Evolutionary conservation across 2,113 vertebrate species (phyloP).

Genomic region (Crotalus viridis): DNA sequence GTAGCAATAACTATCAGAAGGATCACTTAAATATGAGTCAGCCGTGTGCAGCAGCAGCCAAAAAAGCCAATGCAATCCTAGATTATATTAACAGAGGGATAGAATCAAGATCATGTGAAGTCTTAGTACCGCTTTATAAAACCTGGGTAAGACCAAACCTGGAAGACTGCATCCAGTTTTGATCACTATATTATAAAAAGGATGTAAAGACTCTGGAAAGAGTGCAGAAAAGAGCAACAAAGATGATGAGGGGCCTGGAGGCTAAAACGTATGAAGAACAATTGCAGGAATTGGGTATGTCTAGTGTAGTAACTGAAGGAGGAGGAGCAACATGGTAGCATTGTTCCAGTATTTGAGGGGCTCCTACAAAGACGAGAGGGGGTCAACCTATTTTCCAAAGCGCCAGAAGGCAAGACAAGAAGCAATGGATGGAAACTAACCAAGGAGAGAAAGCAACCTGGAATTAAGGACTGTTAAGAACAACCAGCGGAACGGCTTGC

Average conservation of each 20-base stretch:
- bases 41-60: background rate
- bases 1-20: background rate
- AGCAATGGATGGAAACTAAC: too few species aligned
- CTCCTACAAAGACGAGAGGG: too few species aligned
- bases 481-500: too few species aligned
- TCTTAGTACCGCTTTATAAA: background rate
- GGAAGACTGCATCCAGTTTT: background rate
- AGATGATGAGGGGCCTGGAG: background rate
- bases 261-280: background rate
- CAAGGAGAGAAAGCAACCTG: too few species aligned
- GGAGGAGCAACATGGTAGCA: too few species aligned
- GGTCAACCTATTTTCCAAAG: too few species aligned
- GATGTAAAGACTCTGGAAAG: background rate
- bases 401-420: too few species aligned
- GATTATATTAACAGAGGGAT: background rate
- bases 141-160: background rate
- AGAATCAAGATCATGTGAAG: background rate
- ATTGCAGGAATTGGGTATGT: background rate
- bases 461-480: too few species aligned
- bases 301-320: background rate
- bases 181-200: background rate
- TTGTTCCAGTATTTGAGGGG: too few species aligned
- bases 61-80: background rate
- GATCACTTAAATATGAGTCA: background rate
- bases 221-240: background rate